Evolutionary conservation across 1,140 invertebrate genomes (phyloP).

Genomic region (silkworm (Bombyx mori)): DNA sequence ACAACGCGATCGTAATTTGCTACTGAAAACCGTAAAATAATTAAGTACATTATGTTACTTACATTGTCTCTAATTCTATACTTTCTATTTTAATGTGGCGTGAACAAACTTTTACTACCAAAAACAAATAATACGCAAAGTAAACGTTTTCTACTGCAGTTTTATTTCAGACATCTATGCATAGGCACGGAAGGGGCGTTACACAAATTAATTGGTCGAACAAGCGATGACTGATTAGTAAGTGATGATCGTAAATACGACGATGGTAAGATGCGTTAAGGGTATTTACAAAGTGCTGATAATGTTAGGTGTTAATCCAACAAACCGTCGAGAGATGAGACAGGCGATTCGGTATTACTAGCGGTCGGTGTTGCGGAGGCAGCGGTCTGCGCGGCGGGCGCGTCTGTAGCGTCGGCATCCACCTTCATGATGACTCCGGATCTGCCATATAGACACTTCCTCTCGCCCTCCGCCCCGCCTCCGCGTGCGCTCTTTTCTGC

Average conservation of each 20-base stretch:
- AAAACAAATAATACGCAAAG: no score
- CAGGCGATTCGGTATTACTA: conserved; percentile 56
- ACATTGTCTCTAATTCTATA: no score
- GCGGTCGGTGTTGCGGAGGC: conserved; percentile 29
- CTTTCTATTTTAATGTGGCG: no score
- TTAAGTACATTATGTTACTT: no score
- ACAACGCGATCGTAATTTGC: no score
- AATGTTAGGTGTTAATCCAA: conserved; percentile 35
- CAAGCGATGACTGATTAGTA: neutral
- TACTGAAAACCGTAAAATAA: no score
- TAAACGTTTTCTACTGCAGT: neutral
- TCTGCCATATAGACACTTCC: conserved; percentile 38
- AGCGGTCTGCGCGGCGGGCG: conserved; percentile 25
- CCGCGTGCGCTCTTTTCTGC: conserved; percentile 38
- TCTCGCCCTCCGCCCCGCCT: conserved; percentile 19
- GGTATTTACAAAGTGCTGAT: conserved; percentile 22
- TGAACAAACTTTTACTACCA: no score
- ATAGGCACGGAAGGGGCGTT: neutral
- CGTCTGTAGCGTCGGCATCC: conserved; percentile 47
- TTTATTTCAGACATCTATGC: neutral
- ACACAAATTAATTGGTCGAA: neutral
- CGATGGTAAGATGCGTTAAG: neutral
- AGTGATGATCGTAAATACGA: conserved; percentile 10
- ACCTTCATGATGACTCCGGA: conserved; percentile 46
- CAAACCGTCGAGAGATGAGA: conserved; percentile 57